Conservation (phyloP, 2,113 vertebrate species). For the Lipophrys pholis region DNA sequence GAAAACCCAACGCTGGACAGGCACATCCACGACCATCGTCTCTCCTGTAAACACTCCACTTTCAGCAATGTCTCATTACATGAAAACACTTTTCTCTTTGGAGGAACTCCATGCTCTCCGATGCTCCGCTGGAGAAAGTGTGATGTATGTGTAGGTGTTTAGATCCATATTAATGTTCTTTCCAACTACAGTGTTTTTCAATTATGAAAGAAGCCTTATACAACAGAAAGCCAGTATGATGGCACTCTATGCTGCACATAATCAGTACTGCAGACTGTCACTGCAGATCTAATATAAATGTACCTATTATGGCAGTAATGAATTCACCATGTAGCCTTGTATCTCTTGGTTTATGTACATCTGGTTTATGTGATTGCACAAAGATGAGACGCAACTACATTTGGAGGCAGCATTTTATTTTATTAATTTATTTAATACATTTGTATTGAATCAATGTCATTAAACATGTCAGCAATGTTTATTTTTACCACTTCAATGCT, state of each 20-base stretch:
- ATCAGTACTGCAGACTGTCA: conserved; percentile 4
- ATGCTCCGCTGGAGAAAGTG: conserved; percentile 26
- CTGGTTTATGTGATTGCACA: conserved; percentile 16
- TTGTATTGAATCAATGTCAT: neutral
- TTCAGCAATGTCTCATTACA: conserved; percentile 1
- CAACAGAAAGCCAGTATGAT: neutral
- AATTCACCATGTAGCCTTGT: conserved; percentile 2
- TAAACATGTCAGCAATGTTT: too few relatives aligned
- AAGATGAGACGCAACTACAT: conserved; percentile 14
- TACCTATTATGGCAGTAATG: conserved; percentile 13
- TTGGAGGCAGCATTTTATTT: neutral
- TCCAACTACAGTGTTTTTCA: conserved; percentile 10
- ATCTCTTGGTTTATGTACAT: conserved; percentile 13
- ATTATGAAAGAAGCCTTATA: conserved; percentile 20
- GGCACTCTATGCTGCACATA: neutral
- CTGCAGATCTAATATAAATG: conserved; percentile 4
- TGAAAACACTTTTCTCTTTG: conserved; percentile 39
- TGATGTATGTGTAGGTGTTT: conserved; percentile 55
- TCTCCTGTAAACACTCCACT: neutral
- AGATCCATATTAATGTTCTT: conserved; percentile 57
- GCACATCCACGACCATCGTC: neutral
- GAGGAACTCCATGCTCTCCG: conserved; percentile 11
- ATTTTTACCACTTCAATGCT: too few relatives aligned
- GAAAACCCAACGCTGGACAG: too few relatives aligned
- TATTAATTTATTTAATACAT: neutral